Evolutionary conservation across 1,140 invertebrate species (phyloP).

Genomic region (Brachionus sp.): DNA sequence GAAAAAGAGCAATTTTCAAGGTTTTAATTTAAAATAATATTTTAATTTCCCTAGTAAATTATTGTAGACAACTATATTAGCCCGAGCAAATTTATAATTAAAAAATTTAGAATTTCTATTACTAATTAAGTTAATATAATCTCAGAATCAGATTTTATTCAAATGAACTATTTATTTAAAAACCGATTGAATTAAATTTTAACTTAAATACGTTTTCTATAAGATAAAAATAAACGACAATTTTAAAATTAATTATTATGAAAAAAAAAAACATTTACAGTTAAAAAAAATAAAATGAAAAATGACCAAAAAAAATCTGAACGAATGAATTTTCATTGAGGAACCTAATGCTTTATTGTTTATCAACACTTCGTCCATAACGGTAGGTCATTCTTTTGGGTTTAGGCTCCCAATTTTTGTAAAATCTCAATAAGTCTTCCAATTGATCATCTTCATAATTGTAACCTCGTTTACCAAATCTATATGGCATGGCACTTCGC

Average conservation of each 20-base stretch:
- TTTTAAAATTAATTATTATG: neutral
- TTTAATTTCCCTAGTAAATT: too few species aligned
- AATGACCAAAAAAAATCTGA: neutral
- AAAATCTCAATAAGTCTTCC: neutral
- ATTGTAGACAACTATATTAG: too few species aligned
- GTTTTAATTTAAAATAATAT: too few species aligned
- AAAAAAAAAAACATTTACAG: neutral
- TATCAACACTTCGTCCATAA: constrained; percentile 39
- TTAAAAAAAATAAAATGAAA: neutral
- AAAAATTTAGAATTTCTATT: neutral
- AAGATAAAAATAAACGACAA: neutral
- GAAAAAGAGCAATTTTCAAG: too few species aligned
- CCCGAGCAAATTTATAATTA: too few species aligned
- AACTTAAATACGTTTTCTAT: neutral
- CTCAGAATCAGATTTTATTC: neutral
- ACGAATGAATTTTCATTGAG: neutral
- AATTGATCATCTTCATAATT: constrained; percentile 7
- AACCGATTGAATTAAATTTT: neutral
- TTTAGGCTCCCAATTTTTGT: constrained; percentile 17
- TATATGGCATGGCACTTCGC: constrained; percentile 32
- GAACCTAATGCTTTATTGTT: neutral
- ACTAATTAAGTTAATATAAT: neutral
- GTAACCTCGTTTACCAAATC: constrained; percentile 38
- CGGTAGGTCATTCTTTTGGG: constrained; percentile 40
- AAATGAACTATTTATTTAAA: constrained; percentile 24